Base-by-base conservation (phyloP, 2,888 invertebrate species). In the Orthosia gothica region DNA sequence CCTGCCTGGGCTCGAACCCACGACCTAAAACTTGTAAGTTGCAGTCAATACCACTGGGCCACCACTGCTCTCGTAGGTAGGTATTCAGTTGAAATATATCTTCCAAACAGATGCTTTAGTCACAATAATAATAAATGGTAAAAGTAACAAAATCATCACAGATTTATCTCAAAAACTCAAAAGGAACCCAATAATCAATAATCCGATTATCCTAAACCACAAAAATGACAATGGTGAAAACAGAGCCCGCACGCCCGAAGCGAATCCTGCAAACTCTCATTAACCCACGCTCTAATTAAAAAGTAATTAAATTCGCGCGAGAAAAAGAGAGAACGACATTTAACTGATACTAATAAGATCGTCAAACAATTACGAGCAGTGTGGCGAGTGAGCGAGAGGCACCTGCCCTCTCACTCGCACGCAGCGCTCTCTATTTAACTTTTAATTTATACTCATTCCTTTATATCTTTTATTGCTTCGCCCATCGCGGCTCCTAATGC, bases 361-460 rank as follows among this genome's bases (percentile, higher is more conserved):
- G 96, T 96, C 96, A 96, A 96, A 96, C 96, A 96, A 96, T 96
- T 96, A 96, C 95, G 94, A 90, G 90, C 90, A 92, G 93, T 90
- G 92, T 91, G 94, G 93, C 93, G 93, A 78, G 84, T 69, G 89
- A 79, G 85, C 76, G 88, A 79, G 91, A 89, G 89, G 83, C 92
- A 88, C 88, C 88, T 69, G 76, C 85, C 77, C 86, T 93, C 92
- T 90, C 93, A 74, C 91, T 93, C 92, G 73, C 89, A 76, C 94
- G 80, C 91, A 45, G 86, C 91, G 88, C 91, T 95, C 95, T 95
- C 96, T 96, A 96, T 96, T 96, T 96, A 96, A 96, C 96, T 96
- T 96, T 96, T 96, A 96, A 96, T 96, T 96, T 96, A 96, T 96
- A 96, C 96, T 96, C 96, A 96, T 96, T 96, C 96, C 96, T 96